Evolutionary conservation across 2,797 vertebrate genomes (phyloP).

Genomic region (Sphaeramia orbicularis): DNA sequence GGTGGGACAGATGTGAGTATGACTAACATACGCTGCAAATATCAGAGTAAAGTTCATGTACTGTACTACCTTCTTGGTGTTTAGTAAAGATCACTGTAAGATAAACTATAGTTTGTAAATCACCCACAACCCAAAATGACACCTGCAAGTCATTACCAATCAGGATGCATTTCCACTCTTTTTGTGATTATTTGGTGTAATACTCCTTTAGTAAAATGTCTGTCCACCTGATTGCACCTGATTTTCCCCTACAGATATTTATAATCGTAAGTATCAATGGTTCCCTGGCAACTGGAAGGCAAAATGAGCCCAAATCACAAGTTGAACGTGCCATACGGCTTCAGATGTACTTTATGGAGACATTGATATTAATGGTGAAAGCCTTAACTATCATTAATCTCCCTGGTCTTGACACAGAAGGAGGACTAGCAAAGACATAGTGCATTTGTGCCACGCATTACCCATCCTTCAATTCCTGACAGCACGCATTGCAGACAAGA

Average conservation of each 20-base stretch:
- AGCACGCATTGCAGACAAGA: slow-evolving; percentile 65
- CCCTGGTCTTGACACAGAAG: slow-evolving; percentile 64
- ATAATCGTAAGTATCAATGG: slow-evolving; percentile 2
- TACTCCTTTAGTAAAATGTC: slow-evolving; percentile 2
- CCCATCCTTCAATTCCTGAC: slow-evolving; percentile 58
- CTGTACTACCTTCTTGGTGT: too few species aligned
- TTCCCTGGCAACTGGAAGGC: slow-evolving; percentile 48
- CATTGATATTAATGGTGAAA: slow-evolving; percentile 65
- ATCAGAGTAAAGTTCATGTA: too few species aligned
- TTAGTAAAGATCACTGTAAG: too few species aligned
- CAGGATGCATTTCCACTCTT: too few species aligned
- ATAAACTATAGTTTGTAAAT: too few species aligned
- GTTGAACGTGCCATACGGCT: slow-evolving; percentile 36
- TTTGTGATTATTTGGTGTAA: too few species aligned
- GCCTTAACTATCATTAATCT: slow-evolving; percentile 71
- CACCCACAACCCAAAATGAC: too few species aligned
- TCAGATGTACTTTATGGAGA: slow-evolving; percentile 47
- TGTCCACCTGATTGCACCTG: not conserved
- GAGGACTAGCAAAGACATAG: slow-evolving; percentile 32
- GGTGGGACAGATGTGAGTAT: too few species aligned
- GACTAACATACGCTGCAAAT: too few species aligned
- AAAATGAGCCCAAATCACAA: slow-evolving; percentile 34
- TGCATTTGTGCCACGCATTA: slow-evolving; percentile 33
- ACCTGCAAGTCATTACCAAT: too few species aligned
- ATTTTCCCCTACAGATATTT: slow-evolving; percentile 27